A percentile compares a stretch with the other conserved stretches of the same genome.
phyloP scores from a whole-genome alignment of 2,888 invertebrate genomes.

The Hyles lineata region DNA sequence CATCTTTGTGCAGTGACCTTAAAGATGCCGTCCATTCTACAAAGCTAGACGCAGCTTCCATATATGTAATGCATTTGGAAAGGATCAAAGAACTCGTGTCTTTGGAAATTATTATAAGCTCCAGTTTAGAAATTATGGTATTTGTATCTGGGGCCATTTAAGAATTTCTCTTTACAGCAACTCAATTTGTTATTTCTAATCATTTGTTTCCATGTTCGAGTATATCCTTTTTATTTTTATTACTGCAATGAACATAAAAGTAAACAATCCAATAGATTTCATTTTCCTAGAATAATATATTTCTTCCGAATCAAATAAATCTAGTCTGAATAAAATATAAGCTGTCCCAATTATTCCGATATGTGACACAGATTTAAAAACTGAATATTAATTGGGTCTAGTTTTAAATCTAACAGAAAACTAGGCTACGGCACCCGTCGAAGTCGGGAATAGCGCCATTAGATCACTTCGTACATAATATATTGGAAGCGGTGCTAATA shows the following conservation, averaged over 20 bases:
- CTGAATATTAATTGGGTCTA: neutral
- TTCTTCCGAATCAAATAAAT: neutral
- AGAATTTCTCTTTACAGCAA: no score
- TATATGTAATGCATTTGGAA: neutral
- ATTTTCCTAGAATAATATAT: neutral
- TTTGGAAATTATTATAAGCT: neutral
- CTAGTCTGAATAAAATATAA: neutral
- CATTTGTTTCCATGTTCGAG: no score
- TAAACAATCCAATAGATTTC: no score
- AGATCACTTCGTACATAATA: slow-evolving; percentile 60
- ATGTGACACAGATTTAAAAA: neutral
- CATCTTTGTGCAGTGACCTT: slow-evolving; percentile 24
- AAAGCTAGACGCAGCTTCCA: neutral
- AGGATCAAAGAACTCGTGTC: neutral
- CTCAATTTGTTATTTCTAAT: no score
- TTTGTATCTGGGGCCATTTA: neutral
- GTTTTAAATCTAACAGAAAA: slow-evolving; percentile 2
- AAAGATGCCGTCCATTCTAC: slow-evolving; percentile 20
- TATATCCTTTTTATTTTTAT: no score
- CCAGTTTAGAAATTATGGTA: neutral
- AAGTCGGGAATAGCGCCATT: slow-evolving; percentile 42
- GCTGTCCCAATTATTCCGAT: neutral
- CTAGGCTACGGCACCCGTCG: neutral
- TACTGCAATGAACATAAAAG: no score
- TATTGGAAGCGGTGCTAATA: slow-evolving; percentile 63